Conservation (phyloP, 2,113 vertebrate genomes). For the Gracilinanus agilis region DNA sequence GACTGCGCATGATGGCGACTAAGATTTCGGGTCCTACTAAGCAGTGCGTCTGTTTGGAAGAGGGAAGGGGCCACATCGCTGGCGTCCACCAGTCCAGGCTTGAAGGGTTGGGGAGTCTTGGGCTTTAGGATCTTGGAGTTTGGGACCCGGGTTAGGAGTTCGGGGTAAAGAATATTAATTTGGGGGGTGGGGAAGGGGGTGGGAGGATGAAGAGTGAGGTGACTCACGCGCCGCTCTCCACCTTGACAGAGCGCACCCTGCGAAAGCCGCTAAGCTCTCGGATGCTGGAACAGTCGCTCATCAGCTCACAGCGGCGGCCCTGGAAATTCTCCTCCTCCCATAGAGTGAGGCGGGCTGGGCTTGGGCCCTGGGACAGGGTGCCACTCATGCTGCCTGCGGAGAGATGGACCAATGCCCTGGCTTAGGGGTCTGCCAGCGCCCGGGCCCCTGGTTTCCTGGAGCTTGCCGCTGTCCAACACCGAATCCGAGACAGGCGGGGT, state of each 20-base stretch:
- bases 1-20: background rate
- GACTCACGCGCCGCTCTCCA: slow-evolving; percentile 96
- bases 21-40: background rate
- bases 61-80: background rate
- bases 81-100: background rate
- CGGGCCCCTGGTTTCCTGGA: background rate
- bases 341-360: slow-evolving; percentile 94
- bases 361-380: slow-evolving; percentile 92
- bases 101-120: background rate
- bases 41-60: background rate
- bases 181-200: background rate
- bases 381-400: slow-evolving; percentile 88
- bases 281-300: slow-evolving; percentile 95
- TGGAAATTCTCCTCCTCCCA: slow-evolving; percentile 99
- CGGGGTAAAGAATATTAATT: background rate
- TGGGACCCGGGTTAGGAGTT: background rate
- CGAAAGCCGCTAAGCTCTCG: slow-evolving; percentile 93
- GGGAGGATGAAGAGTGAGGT: background rate
- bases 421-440: background rate
- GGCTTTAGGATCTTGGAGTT: background rate
- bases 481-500: background rate
- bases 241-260: slow-evolving; percentile 97
- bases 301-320: slow-evolving; percentile 95
- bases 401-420: background rate
- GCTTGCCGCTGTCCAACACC: background rate